Percentiles rank a stretch among this genome's conserved stretches.
These are phyloP conservation scores for Nothocercus julius DNA, from an alignment of 2,113 vertebrate species.

Conservation along the genomic window DNA sequence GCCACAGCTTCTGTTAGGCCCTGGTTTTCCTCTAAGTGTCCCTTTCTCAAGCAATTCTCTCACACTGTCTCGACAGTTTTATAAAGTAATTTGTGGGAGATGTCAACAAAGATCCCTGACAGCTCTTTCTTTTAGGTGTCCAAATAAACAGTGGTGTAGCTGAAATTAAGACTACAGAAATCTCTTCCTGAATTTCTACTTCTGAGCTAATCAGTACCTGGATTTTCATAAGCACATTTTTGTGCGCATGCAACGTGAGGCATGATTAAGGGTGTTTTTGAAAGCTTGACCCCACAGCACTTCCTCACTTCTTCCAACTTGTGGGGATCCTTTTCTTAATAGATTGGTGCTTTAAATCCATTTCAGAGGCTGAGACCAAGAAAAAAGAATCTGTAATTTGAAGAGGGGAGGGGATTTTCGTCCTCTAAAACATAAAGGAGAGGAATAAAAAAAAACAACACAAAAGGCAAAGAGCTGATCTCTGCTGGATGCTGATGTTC, in stretches of 20 bases:
- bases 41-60: no score
- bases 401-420: not conserved
- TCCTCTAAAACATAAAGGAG: not conserved
- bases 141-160: not conserved
- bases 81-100: not conserved
- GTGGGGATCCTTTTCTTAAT: constrained; percentile 10
- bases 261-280: not conserved
- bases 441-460: not conserved
- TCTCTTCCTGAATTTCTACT: not conserved
- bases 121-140: not conserved
- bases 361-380: not conserved
- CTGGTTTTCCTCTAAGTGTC: no score
- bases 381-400: not conserved
- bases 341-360: not conserved
- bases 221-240: not conserved
- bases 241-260: not conserved
- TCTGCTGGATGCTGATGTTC: not conserved
- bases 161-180: not conserved
- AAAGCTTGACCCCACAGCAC: not conserved
- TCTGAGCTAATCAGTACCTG: not conserved
- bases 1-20: no score
- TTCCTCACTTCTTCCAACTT: constrained; percentile 33
- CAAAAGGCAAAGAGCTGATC: not conserved
- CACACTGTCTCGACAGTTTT: rapidly evolving
- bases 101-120: not conserved